A percentile compares a stretch with the other conserved stretches of the same genome.
Evolutionary conservation across 2,888 invertebrate species (phyloP).

Genomic region (Brenthis daphne): DNA sequence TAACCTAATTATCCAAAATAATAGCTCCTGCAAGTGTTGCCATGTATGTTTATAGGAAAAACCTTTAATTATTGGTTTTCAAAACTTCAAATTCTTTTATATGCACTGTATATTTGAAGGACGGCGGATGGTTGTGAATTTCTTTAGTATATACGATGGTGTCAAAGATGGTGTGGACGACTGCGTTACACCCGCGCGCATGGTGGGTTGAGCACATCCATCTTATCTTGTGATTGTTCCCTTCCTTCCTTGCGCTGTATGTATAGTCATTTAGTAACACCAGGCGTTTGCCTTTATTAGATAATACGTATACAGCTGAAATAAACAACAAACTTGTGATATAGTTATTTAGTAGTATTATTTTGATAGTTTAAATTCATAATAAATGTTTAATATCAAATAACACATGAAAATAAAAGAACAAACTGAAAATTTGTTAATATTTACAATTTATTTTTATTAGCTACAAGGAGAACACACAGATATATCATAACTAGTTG

Average conservation of each 20-base stretch:
- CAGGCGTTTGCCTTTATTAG: conserved; percentile 42
- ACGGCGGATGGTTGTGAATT: conserved; percentile 24
- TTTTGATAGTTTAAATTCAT: no score
- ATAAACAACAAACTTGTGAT: not conserved
- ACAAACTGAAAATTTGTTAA: no score
- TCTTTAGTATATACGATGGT: conserved; percentile 28
- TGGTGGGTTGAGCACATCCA: conserved; percentile 61
- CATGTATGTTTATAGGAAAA: not conserved
- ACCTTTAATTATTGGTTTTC: no score
- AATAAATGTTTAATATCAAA: no score
- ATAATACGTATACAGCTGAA: conserved; percentile 41
- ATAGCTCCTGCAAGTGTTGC: no score
- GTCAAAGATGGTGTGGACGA: conserved; percentile 35
- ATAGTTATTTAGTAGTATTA: no score
- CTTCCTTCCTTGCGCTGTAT: conserved; percentile 40
- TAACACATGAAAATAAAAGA: no score
- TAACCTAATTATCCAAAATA: no score
- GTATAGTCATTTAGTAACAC: conserved; percentile 49
- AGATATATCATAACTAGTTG: no score
- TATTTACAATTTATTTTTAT: no score
- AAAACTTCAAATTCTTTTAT: no score
- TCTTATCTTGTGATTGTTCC: conserved; percentile 40
- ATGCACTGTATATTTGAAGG: not conserved
- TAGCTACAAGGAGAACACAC: no score
- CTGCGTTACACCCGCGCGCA: conserved; percentile 38